Evolutionary conservation across 2,888 invertebrate genomes (phyloP), one percentile per base, ranked within the genome.

Genomic region (Elegia similella): DNA sequence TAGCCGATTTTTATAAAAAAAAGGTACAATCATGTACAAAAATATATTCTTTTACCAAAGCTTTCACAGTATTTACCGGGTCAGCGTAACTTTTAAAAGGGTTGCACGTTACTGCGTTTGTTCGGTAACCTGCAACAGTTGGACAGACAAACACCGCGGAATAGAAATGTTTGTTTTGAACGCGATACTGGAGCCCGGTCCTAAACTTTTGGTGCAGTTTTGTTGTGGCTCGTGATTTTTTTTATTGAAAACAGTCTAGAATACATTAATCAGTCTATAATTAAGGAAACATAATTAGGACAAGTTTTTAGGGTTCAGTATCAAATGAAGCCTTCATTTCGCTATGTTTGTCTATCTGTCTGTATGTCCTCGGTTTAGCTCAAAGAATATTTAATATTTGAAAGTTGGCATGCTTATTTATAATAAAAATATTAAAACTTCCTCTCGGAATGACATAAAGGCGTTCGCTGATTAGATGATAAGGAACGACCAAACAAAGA

Each of bases 81-180:
- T 46, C 12, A 6, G 12, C 46, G 23, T 46, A 46, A 46, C 46
- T 46, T 46, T 44, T 23, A 46, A 46, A n/a, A 3, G 46, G 46
- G 46, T 46, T 46, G 46, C 46, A 46, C 46, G 17, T n/a, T 15
- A 42, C 46, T 6, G 46, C 12, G 17, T 46, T 46, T 46, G 46
- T 23, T 23, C 10, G 12, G 23, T n/a, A 23, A 23, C 12, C 23
- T 46, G 23, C 23, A 23, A 46, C 17, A 46, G 46, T 46, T 46
- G 29, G 29, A 23, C 23, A 6, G 10, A 17, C 23, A 29, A 46
- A 44, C 44, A 46, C 17, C 6, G 17, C 44, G 17, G 23, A 46
- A 44, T 23, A 12, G 46, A 23, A 46, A 46, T 46, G 46, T 46
- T 46, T 12, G 46, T 46, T 46, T 44, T 46, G 23, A 46, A 46